Evolutionary conservation across 2,113 vertebrate genomes (phyloP).

Genomic region (Calidris pugnax): DNA sequence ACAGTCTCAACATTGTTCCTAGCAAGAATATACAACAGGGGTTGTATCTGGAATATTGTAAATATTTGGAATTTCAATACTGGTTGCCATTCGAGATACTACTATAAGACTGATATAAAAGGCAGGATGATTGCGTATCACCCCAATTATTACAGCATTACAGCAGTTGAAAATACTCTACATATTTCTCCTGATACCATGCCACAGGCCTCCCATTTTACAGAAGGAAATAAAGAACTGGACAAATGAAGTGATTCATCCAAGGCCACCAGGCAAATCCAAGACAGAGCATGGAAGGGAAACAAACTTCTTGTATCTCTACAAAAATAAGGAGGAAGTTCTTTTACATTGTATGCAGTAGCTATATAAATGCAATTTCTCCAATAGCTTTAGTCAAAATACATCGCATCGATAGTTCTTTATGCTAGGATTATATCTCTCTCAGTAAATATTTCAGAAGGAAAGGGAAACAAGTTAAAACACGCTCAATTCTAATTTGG

Average conservation of each 20-base stretch:
- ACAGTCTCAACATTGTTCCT: neutral
- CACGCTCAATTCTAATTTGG: neutral
- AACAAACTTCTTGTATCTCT: neutral
- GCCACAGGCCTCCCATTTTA: neutral
- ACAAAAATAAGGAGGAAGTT: neutral
- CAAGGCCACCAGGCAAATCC: neutral
- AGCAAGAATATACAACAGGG: neutral
- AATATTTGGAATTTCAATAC: neutral
- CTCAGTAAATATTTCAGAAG: neutral
- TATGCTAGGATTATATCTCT: neutral
- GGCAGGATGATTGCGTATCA: neutral
- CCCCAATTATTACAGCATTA: neutral
- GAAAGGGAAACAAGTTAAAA: constrained; percentile 8
- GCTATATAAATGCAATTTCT: neutral
- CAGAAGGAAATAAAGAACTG: neutral
- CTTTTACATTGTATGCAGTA: neutral
- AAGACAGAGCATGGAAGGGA: neutral
- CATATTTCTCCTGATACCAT: neutral
- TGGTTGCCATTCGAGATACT: neutral
- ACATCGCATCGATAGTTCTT: neutral
- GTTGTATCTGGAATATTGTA: neutral
- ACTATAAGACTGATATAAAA: neutral
- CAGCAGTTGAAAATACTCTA: neutral
- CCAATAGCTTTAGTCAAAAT: neutral
- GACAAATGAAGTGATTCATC: neutral